Conservation (phyloP, 2,113 vertebrate genomes). For the Galbula dea region DNA sequence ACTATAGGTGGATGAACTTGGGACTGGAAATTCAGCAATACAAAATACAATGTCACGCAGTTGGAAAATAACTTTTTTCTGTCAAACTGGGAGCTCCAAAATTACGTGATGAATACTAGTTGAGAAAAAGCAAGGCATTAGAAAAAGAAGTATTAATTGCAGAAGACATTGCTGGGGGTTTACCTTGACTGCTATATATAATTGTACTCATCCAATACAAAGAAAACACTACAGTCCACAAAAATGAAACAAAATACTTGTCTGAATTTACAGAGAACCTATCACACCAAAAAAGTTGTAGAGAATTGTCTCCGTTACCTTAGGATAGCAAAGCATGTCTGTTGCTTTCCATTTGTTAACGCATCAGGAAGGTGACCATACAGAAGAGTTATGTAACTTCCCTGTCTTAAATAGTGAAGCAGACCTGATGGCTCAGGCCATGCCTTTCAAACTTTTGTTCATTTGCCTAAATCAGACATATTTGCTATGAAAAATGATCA, state of each 20-base stretch:
- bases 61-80: background rate
- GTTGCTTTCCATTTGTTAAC: background rate
- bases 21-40: background rate
- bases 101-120: background rate
- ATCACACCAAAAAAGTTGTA: background rate
- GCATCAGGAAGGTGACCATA: background rate
- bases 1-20: background rate
- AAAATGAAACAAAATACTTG: background rate
- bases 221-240: background rate
- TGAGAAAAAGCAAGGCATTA: background rate
- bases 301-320: background rate
- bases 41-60: background rate
- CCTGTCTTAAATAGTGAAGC: background rate
- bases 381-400: fast-evolving
- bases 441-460: background rate
- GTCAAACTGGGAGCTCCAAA: background rate
- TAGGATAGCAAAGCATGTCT: background rate
- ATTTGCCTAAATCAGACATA: background rate
- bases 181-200: background rate
- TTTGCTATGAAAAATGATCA: background rate
- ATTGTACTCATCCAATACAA: background rate
- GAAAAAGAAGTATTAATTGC: background rate
- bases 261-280: background rate
- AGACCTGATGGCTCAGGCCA: background rate
- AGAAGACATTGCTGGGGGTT: background rate